Conservation (phyloP, 2,888 invertebrate species). For the Pristionchus entomophagus region DNA sequence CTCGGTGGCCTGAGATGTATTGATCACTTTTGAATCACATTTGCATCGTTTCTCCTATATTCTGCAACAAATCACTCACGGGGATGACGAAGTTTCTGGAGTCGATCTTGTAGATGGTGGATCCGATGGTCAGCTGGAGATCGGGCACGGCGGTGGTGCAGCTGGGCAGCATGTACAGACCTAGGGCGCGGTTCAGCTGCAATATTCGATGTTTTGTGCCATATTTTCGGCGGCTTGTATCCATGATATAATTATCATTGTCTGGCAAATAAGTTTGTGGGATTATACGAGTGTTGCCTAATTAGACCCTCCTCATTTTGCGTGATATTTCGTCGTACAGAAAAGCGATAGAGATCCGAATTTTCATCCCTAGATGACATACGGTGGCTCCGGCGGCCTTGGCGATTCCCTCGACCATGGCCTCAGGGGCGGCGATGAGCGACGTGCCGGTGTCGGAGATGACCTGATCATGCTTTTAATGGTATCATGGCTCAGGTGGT, state of each 20-base stretch:
- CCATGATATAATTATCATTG: too few species aligned
- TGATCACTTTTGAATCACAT: background rate
- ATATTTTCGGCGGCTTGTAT: too few species aligned
- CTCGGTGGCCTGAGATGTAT: background rate
- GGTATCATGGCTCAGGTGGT: background rate
- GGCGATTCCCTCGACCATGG: conserved; percentile 35
- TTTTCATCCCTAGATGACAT: background rate
- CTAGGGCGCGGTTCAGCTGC: background rate
- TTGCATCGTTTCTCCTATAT: background rate
- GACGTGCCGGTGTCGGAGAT: conserved; percentile 48
- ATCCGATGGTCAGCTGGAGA: conserved; percentile 33
- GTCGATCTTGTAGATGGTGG: conserved; percentile 10
- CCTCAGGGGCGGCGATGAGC: conserved; percentile 38
- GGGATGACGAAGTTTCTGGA: conserved; percentile 36
- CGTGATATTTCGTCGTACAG: too few species aligned
- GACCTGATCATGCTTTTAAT: background rate
- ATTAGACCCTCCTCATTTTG: too few species aligned
- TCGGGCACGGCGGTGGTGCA: conserved; percentile 22
- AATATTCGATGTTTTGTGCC: background rate
- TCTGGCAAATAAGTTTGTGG: too few species aligned
- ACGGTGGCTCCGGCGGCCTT: conserved; percentile 25
- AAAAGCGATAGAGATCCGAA: too few species aligned
- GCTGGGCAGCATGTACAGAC: conserved; percentile 8
- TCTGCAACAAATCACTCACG: background rate
- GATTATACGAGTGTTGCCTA: too few species aligned